Conservation (phyloP, 2,888 invertebrate genomes). For the Syritta pipiens region DNA sequence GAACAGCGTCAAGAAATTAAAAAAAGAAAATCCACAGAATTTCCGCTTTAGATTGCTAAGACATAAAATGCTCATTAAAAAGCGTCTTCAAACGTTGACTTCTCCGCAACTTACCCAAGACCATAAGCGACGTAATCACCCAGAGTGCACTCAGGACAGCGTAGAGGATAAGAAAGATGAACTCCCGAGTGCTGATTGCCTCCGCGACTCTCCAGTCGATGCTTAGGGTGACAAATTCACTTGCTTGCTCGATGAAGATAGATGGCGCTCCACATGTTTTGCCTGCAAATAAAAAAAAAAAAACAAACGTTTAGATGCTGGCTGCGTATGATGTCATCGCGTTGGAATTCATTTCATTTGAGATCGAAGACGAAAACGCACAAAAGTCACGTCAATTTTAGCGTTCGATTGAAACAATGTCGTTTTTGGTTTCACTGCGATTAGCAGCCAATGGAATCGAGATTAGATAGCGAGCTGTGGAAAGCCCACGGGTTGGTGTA, state of each 20-base stretch:
- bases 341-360: no score
- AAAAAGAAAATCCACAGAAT: no score
- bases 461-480: slow-evolving; percentile 23
- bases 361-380: no score
- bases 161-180: slow-evolving; percentile 74
- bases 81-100: not conserved
- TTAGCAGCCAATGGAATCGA: no score
- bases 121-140: slow-evolving; percentile 74
- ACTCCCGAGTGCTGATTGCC: slow-evolving; percentile 72
- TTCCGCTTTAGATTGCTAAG: not conserved
- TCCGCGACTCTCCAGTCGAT: slow-evolving; percentile 73
- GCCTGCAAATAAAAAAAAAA: slow-evolving; percentile 70
- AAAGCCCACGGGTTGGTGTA: slow-evolving; percentile 1
- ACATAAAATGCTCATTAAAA: not conserved
- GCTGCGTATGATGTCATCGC: not conserved
- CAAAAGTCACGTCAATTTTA: no score
- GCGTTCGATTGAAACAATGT: no score
- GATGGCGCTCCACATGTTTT: slow-evolving; percentile 71
- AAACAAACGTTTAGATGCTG: not conserved
- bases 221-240: not conserved
- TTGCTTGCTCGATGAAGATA: not conserved
- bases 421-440: no score
- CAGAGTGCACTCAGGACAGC: slow-evolving; percentile 74
- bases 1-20: no score
- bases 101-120: slow-evolving; percentile 73